Evolutionary conservation across 1,140 invertebrate species (phyloP).

Genomic region (Penaeus vannamei): DNA sequence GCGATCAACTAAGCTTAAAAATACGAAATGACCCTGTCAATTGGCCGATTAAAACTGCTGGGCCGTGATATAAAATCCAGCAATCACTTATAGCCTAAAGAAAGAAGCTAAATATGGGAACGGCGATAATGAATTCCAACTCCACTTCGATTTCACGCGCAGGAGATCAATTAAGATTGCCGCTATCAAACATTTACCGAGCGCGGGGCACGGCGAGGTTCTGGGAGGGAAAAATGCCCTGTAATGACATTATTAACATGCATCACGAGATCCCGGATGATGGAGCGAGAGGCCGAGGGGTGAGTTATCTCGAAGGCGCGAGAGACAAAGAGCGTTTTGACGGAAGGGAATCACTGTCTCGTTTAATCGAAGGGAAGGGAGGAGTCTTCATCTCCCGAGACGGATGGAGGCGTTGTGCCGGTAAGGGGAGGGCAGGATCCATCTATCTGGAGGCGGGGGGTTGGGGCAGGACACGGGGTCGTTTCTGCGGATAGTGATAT

Average conservation of each 20-base stretch:
- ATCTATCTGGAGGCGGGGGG: no score
- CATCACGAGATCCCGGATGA: conserved; percentile 45
- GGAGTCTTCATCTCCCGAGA: no score
- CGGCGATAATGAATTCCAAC: conserved; percentile 42
- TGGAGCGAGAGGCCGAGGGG: conserved; percentile 1
- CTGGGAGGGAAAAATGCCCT: not conserved
- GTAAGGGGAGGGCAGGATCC: no score
- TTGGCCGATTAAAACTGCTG: no score
- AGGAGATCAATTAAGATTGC: conserved; percentile 54
- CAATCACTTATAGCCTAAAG: conserved; percentile 30
- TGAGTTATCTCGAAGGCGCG: not conserved
- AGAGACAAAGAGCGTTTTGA: conserved; percentile 2
- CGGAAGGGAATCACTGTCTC: conserved; percentile 9
- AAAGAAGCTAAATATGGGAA: conserved; percentile 27
- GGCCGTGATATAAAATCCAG: not conserved
- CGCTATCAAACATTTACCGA: conserved; percentile 52
- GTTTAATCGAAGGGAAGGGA: conserved; percentile 18
- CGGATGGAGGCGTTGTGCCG: not conserved
- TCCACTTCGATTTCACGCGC: conserved; percentile 48
- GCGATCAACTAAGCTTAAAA: no score
- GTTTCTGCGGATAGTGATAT: no score
- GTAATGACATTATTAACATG: conserved; percentile 58
- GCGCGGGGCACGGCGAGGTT: not conserved
- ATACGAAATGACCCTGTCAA: no score
- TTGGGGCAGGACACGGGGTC: no score